These are phyloP conservation scores for Idaea dimidiata DNA, from an alignment of 2,888 invertebrate genomes.

Conservation along the genomic window DNA sequence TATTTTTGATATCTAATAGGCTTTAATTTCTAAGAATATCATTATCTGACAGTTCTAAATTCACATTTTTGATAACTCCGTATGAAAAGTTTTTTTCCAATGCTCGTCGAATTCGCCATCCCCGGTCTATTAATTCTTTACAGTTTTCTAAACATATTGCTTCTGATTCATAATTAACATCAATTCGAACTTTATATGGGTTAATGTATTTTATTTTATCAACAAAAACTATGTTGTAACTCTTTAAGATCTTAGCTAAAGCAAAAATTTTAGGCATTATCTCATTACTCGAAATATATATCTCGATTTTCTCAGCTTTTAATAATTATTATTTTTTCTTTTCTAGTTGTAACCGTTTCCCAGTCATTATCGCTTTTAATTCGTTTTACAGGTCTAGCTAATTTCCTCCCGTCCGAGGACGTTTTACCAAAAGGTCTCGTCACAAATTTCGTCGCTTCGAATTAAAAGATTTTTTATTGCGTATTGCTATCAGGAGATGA, in stretches of 20 bases:
- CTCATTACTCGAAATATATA: background rate
- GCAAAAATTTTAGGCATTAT: background rate
- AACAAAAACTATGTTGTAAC: background rate
- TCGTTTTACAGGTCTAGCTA: background rate
- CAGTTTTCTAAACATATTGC: background rate
- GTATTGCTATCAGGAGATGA: too few relatives aligned
- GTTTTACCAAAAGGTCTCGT: too few relatives aligned
- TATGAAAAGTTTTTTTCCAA: conserved; percentile 8
- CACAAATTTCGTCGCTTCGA: too few relatives aligned
- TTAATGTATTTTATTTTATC: background rate
- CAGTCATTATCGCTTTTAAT: background rate
- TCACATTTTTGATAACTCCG: conserved; percentile 12
- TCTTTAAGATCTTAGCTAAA: background rate
- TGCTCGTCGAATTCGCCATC: conserved; percentile 4
- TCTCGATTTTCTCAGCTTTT: background rate
- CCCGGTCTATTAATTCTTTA: background rate
- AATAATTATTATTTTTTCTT: background rate
- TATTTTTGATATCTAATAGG: too few relatives aligned
- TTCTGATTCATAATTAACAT: too few relatives aligned
- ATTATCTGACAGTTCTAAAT: too few relatives aligned
- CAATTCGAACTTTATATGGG: too few relatives aligned
- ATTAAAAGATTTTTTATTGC: too few relatives aligned
- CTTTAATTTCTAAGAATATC: too few relatives aligned
- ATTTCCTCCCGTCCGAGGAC: too few relatives aligned
- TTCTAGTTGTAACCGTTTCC: background rate